Evolutionary conservation across 2,797 vertebrate genomes (phyloP).

Genomic region (Clarias laeviceps): DNA sequence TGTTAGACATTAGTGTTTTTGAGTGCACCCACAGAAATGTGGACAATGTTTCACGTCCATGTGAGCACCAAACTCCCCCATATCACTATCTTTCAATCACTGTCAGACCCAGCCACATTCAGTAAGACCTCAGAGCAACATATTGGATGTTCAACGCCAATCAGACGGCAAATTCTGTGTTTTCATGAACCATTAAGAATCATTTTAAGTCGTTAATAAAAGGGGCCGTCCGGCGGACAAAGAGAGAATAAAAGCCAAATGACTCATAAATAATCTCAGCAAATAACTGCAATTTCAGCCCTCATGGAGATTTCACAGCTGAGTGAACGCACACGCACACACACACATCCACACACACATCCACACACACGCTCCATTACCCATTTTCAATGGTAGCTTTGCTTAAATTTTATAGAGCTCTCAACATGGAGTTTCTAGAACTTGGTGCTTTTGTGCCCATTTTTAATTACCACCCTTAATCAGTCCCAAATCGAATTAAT

Average conservation of each 20-base stretch:
- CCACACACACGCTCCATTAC: conserved; percentile 57
- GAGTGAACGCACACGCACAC: conserved; percentile 50
- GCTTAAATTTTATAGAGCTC: conserved; percentile 43
- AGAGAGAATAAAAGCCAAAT: conserved; percentile 61
- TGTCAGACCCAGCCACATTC: neutral
- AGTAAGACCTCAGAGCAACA: conserved; percentile 32
- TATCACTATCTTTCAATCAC: conserved; percentile 23
- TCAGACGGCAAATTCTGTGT: conserved; percentile 47
- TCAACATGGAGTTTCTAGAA: conserved; percentile 40
- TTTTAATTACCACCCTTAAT: conserved; percentile 45
- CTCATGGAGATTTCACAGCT: conserved; percentile 80
- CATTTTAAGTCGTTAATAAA: conserved; percentile 60
- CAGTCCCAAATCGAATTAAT: conserved; percentile 50
- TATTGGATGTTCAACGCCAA: conserved; percentile 39
- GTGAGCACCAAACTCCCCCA: neutral
- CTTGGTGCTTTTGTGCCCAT: conserved; percentile 18
- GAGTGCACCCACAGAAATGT: neutral
- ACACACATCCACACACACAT: conserved; percentile 36
- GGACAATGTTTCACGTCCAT: neutral
- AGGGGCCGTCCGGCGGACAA: conserved; percentile 50
- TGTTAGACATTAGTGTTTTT: neutral
- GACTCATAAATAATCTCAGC: conserved; percentile 75
- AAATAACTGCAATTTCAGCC: conserved; percentile 80
- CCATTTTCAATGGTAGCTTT: conserved; percentile 55
- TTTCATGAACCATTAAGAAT: conserved; percentile 62